These are phyloP conservation scores for Spisula solida DNA, from an alignment of 2,888 invertebrate species.

Conservation along the genomic window DNA sequence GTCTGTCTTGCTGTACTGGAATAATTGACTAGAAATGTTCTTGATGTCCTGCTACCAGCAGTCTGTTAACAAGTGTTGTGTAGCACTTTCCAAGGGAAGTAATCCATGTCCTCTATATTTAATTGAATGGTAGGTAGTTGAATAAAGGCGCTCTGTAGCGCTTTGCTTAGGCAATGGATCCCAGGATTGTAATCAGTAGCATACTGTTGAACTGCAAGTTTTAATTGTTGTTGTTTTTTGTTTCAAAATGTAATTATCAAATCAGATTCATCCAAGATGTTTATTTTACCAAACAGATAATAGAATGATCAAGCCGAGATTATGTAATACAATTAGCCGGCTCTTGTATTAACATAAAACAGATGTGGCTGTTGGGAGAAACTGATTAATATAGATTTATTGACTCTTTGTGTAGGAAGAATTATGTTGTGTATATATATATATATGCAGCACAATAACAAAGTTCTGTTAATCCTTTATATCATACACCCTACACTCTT, in stretches of 20 bases:
- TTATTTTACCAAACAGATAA: slow-evolving; percentile 9
- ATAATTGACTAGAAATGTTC: no score
- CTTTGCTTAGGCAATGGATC: no score
- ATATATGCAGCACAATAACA: not conserved
- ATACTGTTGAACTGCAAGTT: not conserved
- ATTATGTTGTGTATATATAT: not conserved
- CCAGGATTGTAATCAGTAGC: not conserved
- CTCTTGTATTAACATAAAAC: slow-evolving; percentile 2
- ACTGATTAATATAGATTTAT: not conserved
- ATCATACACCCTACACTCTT: no score
- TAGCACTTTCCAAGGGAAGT: no score
- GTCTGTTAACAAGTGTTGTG: no score
- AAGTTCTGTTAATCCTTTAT: no score
- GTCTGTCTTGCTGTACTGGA: no score
- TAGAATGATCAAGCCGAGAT: not conserved
- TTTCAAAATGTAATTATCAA: not conserved
- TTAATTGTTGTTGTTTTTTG: not conserved
- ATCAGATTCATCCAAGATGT: slow-evolving; percentile 3
- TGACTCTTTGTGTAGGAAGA: not conserved
- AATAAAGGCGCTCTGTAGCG: no score
- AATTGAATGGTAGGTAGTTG: no score
- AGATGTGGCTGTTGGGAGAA: not conserved
- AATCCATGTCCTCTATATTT: no score
- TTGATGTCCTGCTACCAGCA: no score
- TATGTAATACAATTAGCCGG: slow-evolving; percentile 4